phyloP scores from a whole-genome alignment of 2,888 invertebrate genomes.

The Apamea epomidion region DNA sequence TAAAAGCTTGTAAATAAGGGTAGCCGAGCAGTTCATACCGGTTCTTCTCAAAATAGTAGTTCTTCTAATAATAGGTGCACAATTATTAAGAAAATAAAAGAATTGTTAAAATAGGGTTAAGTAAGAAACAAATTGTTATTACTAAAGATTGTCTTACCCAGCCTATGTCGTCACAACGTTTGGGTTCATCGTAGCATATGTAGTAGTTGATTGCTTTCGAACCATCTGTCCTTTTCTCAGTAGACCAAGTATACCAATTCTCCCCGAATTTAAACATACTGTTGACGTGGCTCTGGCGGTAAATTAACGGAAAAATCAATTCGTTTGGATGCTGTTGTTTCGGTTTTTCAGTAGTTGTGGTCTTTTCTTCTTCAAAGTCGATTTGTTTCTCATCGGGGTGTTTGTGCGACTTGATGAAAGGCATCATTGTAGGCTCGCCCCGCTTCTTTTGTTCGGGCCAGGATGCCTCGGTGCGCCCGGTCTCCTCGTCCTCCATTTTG shows the following conservation, averaged over 20 bases:
- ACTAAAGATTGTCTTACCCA: conserved; percentile 78
- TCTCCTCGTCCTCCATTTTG: conserved; percentile 79
- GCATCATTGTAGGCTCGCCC: conserved; percentile 73
- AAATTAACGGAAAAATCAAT: conserved; percentile 85
- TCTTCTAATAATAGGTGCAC: no score
- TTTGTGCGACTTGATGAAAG: conserved; percentile 77
- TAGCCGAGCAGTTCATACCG: neutral
- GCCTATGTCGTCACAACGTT: conserved; percentile 86
- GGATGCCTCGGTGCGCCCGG: conserved; percentile 70
- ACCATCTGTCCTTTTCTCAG: conserved; percentile 83
- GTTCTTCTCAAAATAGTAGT: neutral
- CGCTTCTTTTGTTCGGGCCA: conserved; percentile 74
- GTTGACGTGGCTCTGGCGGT: conserved; percentile 84
- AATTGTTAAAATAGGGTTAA: neutral
- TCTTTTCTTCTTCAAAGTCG: conserved; percentile 78
- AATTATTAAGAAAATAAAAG: neutral
- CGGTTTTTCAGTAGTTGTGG: conserved; percentile 75
- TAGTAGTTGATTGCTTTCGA: conserved; percentile 84
- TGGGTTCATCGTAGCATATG: conserved; percentile 86
- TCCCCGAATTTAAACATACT: conserved; percentile 88
- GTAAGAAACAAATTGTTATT: neutral
- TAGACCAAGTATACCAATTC: conserved; percentile 88
- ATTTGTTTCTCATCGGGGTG: conserved; percentile 70
- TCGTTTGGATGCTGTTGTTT: conserved; percentile 84
- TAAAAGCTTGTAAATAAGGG: neutral